Percentiles rank a stretch among this genome's conserved stretches.
Conservation (phyloP, 1,140 invertebrate species). For the Sminthurides bifidus region DNA sequence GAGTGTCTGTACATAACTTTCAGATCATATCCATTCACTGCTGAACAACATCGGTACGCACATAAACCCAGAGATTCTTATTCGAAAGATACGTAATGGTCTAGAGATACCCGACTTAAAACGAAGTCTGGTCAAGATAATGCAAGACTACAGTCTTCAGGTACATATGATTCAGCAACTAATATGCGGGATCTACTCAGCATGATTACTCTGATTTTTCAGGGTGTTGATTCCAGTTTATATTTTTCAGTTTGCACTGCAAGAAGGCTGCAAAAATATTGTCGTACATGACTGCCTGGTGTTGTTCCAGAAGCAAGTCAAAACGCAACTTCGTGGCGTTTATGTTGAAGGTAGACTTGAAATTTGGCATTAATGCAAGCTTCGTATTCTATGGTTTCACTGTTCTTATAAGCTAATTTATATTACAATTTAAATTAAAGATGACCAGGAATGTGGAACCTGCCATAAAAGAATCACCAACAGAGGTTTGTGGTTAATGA, state of each 20-base stretch:
- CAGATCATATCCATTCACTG: slow-evolving; percentile 61
- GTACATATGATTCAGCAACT: slow-evolving; percentile 35
- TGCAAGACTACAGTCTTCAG: slow-evolving; percentile 89
- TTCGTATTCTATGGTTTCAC: not conserved
- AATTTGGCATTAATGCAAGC: slow-evolving; percentile 8
- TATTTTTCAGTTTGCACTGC: slow-evolving; percentile 55
- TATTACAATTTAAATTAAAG: slow-evolving; percentile 44
- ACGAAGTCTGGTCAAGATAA: slow-evolving; percentile 84
- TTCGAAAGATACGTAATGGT: slow-evolving; percentile 67
- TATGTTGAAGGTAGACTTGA: slow-evolving; percentile 45
- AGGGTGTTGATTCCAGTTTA: not conserved
- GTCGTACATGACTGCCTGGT: slow-evolving; percentile 78
- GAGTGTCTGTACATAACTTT: not conserved
- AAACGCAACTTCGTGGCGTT: slow-evolving; percentile 62
- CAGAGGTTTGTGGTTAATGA: slow-evolving; percentile 42
- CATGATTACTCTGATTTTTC: not conserved
- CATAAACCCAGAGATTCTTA: slow-evolving; percentile 76
- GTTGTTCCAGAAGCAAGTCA: slow-evolving; percentile 67
- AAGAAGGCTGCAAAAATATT: slow-evolving; percentile 79
- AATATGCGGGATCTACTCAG: not conserved
- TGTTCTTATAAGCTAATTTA: not conserved
- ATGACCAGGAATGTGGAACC: slow-evolving; percentile 59
- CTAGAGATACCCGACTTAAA: slow-evolving; percentile 80
- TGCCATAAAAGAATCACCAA: slow-evolving; percentile 60
- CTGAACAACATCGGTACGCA: slow-evolving; percentile 74